Percentiles rank a stretch among this genome's conserved stretches.
These are phyloP conservation scores for Myzus persicae DNA, from an alignment of 1,140 invertebrate genomes.

Conservation along the genomic window DNA sequence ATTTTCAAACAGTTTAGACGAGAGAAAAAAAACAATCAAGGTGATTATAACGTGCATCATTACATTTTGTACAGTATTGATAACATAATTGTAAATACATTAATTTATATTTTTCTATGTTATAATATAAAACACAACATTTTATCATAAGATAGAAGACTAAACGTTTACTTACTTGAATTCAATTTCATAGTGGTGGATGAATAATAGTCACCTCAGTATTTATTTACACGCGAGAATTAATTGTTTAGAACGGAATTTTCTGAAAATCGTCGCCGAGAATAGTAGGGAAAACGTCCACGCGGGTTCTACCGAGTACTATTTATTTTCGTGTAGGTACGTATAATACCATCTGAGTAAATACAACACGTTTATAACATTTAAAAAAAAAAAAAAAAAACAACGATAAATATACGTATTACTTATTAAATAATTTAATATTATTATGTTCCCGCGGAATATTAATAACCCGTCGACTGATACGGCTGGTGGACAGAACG, in stretches of 20 bases:
- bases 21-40: too few species aligned
- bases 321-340: background rate
- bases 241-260: background rate
- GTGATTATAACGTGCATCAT: too few species aligned
- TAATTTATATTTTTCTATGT: background rate
- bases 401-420: background rate
- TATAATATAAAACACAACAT: background rate
- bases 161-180: background rate
- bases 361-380: background rate
- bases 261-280: background rate
- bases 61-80: background rate
- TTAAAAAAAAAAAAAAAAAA: background rate
- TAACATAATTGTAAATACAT: background rate
- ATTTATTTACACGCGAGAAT: background rate
- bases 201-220: background rate
- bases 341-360: conserved; percentile 5
- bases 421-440: background rate
- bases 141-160: background rate
- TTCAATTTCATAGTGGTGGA: background rate
- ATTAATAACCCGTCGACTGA: background rate
- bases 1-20: too few species aligned
- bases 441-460: background rate
- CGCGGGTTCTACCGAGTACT: background rate
- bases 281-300: background rate
- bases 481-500: background rate